phyloP scores from a whole-genome alignment of 2,888 invertebrate genomes.

The Hydropsyche betteni region DNA sequence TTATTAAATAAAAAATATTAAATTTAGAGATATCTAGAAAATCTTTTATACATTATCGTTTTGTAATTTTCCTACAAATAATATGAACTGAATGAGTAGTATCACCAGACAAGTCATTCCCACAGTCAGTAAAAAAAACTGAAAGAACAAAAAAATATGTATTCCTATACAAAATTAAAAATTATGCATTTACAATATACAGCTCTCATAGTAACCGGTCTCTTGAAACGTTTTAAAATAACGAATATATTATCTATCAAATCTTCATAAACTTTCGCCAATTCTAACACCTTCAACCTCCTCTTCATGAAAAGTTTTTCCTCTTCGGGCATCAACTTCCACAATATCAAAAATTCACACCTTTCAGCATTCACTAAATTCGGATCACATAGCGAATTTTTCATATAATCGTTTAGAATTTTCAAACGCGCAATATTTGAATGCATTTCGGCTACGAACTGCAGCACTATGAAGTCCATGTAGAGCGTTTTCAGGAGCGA shows the following conservation, averaged over 20 bases:
- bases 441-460: not conserved
- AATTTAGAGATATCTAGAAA: no score
- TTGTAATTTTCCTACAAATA: no score
- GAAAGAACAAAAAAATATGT: no score
- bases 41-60: no score
- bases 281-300: not conserved
- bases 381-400: not conserved
- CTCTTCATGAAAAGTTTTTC: not conserved
- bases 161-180: no score
- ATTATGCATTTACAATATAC: no score
- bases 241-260: not conserved
- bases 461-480: not conserved
- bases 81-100: no score
- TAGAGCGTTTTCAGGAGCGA: not conserved
- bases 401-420: constrained; percentile 1
- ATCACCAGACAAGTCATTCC: no score
- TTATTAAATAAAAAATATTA: no score
- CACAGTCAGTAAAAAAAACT: no score
- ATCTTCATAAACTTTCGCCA: not conserved
- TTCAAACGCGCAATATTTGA: not conserved
- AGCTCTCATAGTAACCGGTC: not conserved
- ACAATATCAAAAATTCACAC: not conserved
- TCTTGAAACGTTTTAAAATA: not conserved
- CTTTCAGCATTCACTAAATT: not conserved
- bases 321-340: not conserved